phyloP scores from a whole-genome alignment of 92 coral and sea anemone species.

The Zoanthus sociatus region DNA sequence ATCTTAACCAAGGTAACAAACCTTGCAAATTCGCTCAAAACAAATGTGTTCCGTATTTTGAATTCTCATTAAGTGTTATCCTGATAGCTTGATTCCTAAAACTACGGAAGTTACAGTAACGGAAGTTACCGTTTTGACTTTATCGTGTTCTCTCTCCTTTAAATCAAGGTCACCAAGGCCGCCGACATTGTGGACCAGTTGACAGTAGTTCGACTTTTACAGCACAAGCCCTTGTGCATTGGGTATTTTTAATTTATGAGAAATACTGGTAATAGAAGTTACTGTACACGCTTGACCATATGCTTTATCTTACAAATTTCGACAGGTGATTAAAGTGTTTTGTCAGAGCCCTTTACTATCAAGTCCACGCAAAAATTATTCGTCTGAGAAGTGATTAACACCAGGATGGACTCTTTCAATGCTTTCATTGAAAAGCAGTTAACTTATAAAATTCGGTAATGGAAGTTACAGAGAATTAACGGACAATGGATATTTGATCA shows the following conservation, averaged over 20 bases:
- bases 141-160: conserved; percentile 10
- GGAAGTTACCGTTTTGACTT: conserved; percentile 23
- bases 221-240: conserved; percentile 17
- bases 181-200: conserved; percentile 5
- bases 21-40: too few relatives aligned
- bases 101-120: too few relatives aligned
- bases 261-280: conserved; percentile 21
- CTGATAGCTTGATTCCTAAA: too few relatives aligned
- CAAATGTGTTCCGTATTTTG: too few relatives aligned
- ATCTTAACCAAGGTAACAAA: too few relatives aligned
- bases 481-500: conserved; percentile 34
- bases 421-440: conserved; percentile 8
- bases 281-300: conserved; percentile 18
- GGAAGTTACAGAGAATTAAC: conserved; percentile 30
- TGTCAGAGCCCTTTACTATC: conserved; percentile 6
- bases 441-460: background rate
- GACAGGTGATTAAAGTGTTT: background rate
- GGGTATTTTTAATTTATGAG: conserved; percentile 13
- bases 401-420: conserved; percentile 19
- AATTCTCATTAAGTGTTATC: too few relatives aligned
- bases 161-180: conserved; percentile 4
- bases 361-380: conserved; percentile 1
- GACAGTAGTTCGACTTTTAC: conserved; percentile 28
- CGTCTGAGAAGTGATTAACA: conserved; percentile 3
- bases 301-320: conserved; percentile 12